Conservation (phyloP, 1,140 invertebrate genomes). For the Nebria ingens region DNA sequence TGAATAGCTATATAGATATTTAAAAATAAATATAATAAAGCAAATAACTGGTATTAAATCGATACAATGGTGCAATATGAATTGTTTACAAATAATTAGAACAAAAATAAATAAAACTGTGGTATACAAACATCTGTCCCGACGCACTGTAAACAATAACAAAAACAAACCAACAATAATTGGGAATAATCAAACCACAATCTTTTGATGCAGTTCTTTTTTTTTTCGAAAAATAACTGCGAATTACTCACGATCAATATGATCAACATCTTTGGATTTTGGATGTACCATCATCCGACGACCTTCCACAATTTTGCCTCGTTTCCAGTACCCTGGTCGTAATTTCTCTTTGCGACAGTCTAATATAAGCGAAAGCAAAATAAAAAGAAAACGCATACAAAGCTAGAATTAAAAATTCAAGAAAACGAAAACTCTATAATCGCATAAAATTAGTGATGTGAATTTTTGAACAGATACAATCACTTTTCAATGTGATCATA, state of each 20-base stretch:
- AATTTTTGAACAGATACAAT: no score
- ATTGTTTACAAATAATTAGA: no score
- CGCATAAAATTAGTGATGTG: no score
- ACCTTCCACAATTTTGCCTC: background rate
- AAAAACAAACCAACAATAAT: conserved; percentile 7
- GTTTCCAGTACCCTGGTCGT: background rate
- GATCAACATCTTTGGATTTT: background rate
- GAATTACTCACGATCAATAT: background rate
- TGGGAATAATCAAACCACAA: background rate
- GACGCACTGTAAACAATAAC: conserved; percentile 10
- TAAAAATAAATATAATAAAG: no score
- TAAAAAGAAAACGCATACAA: background rate
- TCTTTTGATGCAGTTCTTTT: background rate
- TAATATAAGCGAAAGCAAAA: background rate
- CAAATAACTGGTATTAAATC: no score
- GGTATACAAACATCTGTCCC: background rate
- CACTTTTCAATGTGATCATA: no score
- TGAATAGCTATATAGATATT: no score
- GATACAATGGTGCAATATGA: no score
- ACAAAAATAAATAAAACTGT: conserved; percentile 6
- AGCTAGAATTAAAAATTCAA: background rate
- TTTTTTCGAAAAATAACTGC: background rate
- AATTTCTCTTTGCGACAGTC: background rate
- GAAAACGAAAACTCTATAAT: no score
- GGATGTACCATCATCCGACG: background rate